Evolutionary conservation across 2,888 invertebrate genomes (phyloP).

Genomic region (Chymomyza caudatula): DNA sequence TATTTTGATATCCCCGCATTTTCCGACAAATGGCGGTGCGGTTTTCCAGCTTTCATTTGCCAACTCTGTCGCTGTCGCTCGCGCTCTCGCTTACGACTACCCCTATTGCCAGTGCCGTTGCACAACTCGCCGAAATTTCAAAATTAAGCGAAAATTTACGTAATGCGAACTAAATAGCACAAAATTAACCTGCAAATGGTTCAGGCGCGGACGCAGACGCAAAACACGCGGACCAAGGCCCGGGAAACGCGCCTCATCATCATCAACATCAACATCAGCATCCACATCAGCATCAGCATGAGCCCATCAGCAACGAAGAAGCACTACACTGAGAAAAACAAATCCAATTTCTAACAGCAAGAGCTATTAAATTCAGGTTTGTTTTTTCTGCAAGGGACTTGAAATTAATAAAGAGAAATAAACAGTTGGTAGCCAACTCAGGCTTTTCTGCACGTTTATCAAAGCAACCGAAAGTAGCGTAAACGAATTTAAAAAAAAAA

Average conservation of each 20-base stretch:
- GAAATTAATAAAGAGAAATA: too few relatives aligned
- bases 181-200: slow-evolving; percentile 27
- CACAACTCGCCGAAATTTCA: slow-evolving; percentile 19
- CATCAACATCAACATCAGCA: slow-evolving; percentile 14
- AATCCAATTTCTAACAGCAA: background rate
- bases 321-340: background rate
- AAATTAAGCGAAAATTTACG: slow-evolving; percentile 28
- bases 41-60: background rate
- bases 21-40: slow-evolving; percentile 19
- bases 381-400: too few relatives aligned
- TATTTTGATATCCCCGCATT: slow-evolving; percentile 26
- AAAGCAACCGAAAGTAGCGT: too few relatives aligned
- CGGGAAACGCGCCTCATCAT: slow-evolving; percentile 4
- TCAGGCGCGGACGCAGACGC: background rate
- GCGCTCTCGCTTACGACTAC: background rate
- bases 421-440: too few relatives aligned
- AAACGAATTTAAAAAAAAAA: too few relatives aligned
- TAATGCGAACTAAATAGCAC: slow-evolving; percentile 27
- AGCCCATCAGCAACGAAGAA: background rate
- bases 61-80: background rate
- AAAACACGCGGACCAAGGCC: background rate
- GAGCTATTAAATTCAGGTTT: too few relatives aligned
- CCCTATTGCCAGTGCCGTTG: background rate
- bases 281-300: slow-evolving; percentile 1
- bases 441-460: too few relatives aligned